Conservation (phyloP, 23 tunicate species). For the Styela plicata region DNA sequence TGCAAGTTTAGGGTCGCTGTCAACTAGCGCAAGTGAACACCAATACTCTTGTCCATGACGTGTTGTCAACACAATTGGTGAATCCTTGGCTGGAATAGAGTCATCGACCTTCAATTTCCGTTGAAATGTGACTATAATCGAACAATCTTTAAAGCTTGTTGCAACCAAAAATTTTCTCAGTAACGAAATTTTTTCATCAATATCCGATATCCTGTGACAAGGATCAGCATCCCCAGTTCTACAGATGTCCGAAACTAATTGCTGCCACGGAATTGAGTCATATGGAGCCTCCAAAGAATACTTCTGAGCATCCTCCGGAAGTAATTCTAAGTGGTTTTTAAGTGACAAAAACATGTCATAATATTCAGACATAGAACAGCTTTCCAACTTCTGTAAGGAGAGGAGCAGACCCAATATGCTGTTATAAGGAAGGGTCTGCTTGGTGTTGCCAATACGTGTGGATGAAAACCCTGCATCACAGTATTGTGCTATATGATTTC, state of each 20-base stretch:
- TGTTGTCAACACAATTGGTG: slow-evolving; percentile 5
- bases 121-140: slow-evolving; percentile 61
- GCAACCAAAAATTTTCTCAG: slow-evolving; percentile 59
- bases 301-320: slow-evolving; percentile 2
- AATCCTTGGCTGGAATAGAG: background rate
- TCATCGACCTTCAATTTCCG: background rate
- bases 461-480: slow-evolving; percentile 15
- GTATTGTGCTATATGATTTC: slow-evolving; percentile 2
- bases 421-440: slow-evolving; percentile 1
- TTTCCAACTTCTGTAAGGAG: slow-evolving; percentile 22
- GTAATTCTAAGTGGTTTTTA: background rate
- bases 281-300: slow-evolving; percentile 14
- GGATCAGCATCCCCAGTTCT: background rate
- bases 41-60: slow-evolving; percentile 11
- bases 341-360: slow-evolving; percentile 7
- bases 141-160: slow-evolving; percentile 76
- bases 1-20: slow-evolving; percentile 71
- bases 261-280: slow-evolving; percentile 20
- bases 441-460: background rate
- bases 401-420: slow-evolving; percentile 23
- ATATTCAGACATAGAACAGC: slow-evolving; percentile 6
- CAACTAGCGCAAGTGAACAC: slow-evolving; percentile 67
- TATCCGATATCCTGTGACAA: background rate
- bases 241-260: background rate
- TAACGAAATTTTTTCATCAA: slow-evolving; percentile 6